Conservation (phyloP, 1,140 invertebrate genomes). For the Anoplolepis gracilipes region DNA sequence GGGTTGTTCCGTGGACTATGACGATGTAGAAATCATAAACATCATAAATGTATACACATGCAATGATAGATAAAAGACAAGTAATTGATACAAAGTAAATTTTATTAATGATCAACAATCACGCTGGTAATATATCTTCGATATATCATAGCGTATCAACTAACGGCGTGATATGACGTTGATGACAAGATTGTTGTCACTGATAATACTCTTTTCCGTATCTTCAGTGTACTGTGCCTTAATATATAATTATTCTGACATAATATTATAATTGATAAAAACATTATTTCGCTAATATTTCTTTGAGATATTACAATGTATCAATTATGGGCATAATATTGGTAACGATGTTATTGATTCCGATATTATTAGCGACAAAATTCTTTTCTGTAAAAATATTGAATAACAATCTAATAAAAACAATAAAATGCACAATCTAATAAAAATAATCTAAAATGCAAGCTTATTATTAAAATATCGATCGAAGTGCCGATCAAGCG, state of each 20-base stretch:
- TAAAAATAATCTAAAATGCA: too few species aligned
- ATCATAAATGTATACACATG: neutral
- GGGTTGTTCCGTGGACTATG: constrained; percentile 26
- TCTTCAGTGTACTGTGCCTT: neutral
- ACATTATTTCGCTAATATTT: neutral
- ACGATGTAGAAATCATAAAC: constrained; percentile 6
- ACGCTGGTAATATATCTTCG: neutral
- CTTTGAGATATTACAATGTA: neutral
- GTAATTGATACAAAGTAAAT: neutral
- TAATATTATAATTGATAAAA: neutral
- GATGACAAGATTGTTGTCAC: constrained; percentile 7
- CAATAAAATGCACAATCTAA: too few species aligned
- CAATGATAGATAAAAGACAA: constrained; percentile 7
- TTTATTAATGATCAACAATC: neutral
- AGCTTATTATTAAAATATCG: constrained; percentile 2
- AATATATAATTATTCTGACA: neutral
- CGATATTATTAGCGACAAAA: neutral
- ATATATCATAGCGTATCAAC: neutral
- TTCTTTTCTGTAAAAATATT: neutral
- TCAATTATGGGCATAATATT: neutral
- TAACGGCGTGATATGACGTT: neutral
- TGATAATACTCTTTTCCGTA: neutral
- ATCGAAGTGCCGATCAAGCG: neutral
- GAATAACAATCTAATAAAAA: too few species aligned
- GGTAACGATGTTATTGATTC: too few species aligned